Evolutionary conservation across 2,888 invertebrate species (phyloP), one percentile per base, ranked within the genome.

Genomic region (Cephus sareptanus): DNA sequence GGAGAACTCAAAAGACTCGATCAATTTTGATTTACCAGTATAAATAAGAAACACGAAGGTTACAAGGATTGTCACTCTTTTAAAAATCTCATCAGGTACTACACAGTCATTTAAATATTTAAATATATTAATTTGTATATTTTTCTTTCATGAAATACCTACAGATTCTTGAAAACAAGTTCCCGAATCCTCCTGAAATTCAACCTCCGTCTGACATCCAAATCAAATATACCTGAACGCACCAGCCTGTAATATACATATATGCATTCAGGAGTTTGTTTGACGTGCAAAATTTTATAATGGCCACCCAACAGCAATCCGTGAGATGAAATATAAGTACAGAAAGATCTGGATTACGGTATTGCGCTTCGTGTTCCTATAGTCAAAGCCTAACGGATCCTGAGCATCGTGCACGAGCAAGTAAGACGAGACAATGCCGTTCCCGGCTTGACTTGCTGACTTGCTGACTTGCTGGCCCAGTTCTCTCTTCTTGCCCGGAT

Each of bases 401-500:
- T 56, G 56, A 56, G 9, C 56, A 23, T 56, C 56, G 56, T 56
- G 56, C 15, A 23, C 56, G 56, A 23, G 56, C 56, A 56, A 56
- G 56, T 56, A 34, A 37, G 74, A 74, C 74, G 35, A 74, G 34
- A 74, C 74, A 74, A 74, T 74, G 74, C 35, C 74, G 74, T 35
- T 35, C 74, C 35, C 34, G 74, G 74, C 71, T 34, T 71, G 71
- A 31, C 71, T 74, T 33, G 74, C 74, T 35, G 74, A 33, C 71
- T 74, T n/a, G 74, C n/a, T 35, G 71, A 34, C 71, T 74, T 30
- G 74, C 30, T 37, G 74, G 74, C 74, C 74, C 74, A 74, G 74
- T 74, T 74, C 34, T 74, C 74, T 56, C 56, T 56, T 56, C 23
- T 56, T 56, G 56, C 56, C 56, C 56, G 56, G 56, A 56, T 56